phyloP scores from a whole-genome alignment of 2,113 vertebrate genomes.

The Misgurnus anguillicaudatus region DNA sequence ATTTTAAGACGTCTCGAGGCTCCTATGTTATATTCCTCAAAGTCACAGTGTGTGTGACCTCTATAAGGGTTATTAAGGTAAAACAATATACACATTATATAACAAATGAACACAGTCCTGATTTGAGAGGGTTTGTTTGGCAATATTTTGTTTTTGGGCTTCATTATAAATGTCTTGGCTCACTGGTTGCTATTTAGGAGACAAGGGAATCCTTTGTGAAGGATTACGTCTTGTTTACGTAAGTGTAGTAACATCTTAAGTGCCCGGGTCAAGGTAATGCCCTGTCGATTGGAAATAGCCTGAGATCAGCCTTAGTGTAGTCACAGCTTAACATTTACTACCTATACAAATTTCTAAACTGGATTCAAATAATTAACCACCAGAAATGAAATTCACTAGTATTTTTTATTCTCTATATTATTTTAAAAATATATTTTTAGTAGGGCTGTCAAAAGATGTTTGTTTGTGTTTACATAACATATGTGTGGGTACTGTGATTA shows the following conservation, averaged over 20 bases:
- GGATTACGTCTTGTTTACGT: slow-evolving; percentile 61
- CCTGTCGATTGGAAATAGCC: slow-evolving; percentile 61
- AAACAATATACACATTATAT: neutral
- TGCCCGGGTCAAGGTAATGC: slow-evolving; percentile 63
- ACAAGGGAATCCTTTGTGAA: slow-evolving; percentile 46
- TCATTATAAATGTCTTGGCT: slow-evolving; percentile 1
- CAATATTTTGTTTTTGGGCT: neutral
- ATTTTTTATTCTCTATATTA: no score
- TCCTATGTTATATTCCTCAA: no score
- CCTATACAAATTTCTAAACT: neutral
- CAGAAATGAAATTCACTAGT: no score
- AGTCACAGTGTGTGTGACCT: no score
- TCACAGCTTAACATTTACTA: neutral
- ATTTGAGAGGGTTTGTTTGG: neutral
- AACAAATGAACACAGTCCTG: slow-evolving; percentile 7
- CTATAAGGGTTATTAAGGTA: no score
- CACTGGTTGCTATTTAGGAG: neutral
- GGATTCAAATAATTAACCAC: neutral
- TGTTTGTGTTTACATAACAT: no score
- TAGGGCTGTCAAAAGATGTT: no score
- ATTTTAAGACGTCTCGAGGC: no score
- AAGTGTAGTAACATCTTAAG: slow-evolving; percentile 64
- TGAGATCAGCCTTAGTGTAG: slow-evolving; percentile 16
- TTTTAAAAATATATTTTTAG: no score
- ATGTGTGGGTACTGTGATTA: no score